Evolutionary conservation across 2,888 invertebrate species (phyloP).

Genomic region (Entomobrya proxima): DNA sequence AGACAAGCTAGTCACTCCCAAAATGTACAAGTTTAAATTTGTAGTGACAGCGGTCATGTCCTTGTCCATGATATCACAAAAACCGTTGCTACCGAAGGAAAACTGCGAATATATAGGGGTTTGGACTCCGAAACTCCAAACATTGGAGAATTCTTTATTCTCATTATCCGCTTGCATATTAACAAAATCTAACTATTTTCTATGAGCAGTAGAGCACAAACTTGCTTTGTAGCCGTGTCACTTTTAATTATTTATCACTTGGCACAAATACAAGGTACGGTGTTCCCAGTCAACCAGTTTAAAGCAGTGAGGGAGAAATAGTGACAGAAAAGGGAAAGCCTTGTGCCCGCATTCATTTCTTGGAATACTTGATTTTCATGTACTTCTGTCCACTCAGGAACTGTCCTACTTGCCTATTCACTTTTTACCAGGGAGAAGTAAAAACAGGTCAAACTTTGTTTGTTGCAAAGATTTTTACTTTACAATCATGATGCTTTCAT

Average conservation of each 20-base stretch:
- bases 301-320: background rate
- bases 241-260: slow-evolving; percentile 40
- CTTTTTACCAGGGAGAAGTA: background rate
- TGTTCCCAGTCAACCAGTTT: slow-evolving; percentile 7
- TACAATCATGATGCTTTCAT: no score
- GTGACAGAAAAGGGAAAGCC: no score
- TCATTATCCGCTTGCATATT: background rate
- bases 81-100: background rate
- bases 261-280: slow-evolving; percentile 22
- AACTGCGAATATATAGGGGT: no score
- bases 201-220: background rate
- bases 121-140: no score
- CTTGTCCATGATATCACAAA: background rate
- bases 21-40: slow-evolving; percentile 24
- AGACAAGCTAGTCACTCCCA: background rate
- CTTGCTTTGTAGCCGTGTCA: slow-evolving; percentile 32
- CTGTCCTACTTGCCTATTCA: background rate
- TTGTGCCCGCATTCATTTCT: background rate
- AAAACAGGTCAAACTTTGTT: slow-evolving; percentile 10
- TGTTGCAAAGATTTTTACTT: background rate
- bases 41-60: slow-evolving; percentile 1
- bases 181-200: background rate
- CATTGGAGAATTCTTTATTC: no score
- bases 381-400: background rate
- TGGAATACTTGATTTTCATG: background rate